These are phyloP conservation scores for Thalassophryne amazonica DNA, from an alignment of 2,797 vertebrate species.

Conservation along the genomic window DNA sequence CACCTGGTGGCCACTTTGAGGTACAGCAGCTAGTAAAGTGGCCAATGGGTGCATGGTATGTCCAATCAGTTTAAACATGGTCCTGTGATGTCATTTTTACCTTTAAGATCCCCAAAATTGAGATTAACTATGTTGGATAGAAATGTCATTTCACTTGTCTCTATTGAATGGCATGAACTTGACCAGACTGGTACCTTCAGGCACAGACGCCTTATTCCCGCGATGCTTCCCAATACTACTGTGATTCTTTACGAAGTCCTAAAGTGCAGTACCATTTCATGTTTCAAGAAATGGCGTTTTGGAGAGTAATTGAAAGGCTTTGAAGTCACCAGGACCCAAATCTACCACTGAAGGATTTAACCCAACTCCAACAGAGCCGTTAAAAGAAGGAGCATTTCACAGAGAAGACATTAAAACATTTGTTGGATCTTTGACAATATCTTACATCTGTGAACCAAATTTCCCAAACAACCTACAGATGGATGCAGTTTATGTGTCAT, in stretches of 20 bases:
- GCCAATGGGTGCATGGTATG: conserved; percentile 25
- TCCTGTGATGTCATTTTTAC: conserved; percentile 31
- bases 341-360: conserved; percentile 22
- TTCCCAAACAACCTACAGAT: conserved; percentile 19
- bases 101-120: conserved; percentile 7
- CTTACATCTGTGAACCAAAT: conserved; percentile 34
- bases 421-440: conserved; percentile 32
- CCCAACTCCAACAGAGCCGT: conserved; percentile 23
- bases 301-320: conserved; percentile 35
- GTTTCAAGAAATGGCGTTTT: conserved; percentile 27
- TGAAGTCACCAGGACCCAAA: conserved; percentile 37
- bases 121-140: conserved; percentile 23
- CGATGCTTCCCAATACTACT: too few species aligned
- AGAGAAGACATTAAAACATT: conserved; percentile 30
- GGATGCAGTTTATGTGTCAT: conserved; percentile 7
- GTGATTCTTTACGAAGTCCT: conserved; percentile 6
- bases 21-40: too few species aligned
- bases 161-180: conserved; percentile 19
- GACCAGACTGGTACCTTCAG: too few species aligned
- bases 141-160: conserved; percentile 31
- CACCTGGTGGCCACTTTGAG: too few species aligned
- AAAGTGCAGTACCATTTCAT: conserved; percentile 20
- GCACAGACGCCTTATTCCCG: too few species aligned
- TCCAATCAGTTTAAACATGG: conserved; percentile 45
- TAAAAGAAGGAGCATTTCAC: conserved; percentile 7